Percentiles rank a stretch among this genome's conserved stretches.
These are phyloP conservation scores for Enteromius treurensis DNA, from an alignment of 2,797 vertebrate genomes.

Conservation along the genomic window DNA sequence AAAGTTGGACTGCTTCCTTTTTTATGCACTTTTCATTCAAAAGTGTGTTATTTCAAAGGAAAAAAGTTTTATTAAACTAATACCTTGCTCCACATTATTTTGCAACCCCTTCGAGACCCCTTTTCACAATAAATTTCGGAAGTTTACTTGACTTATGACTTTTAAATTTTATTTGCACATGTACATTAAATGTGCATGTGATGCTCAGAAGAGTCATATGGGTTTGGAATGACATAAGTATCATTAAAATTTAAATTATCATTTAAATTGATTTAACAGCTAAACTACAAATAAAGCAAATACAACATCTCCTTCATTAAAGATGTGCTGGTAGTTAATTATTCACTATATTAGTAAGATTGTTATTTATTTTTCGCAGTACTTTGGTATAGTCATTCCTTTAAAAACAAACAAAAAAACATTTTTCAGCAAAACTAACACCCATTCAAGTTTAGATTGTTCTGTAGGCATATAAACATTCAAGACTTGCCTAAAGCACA, in stretches of 20 bases:
- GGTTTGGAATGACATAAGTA: not conserved
- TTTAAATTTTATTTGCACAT: not conserved
- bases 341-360: not conserved
- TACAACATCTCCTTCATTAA: not conserved
- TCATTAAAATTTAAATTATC: too few relatives aligned
- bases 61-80: not conserved
- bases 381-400: not conserved
- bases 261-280: too few relatives aligned
- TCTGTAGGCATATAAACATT: not conserved
- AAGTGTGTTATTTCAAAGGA: not conserved
- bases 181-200: not conserved
- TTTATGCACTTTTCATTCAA: not conserved
- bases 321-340: not conserved
- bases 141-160: not conserved
- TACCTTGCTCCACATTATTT: not conserved
- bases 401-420: not conserved
- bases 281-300: not conserved
- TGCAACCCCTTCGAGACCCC: not conserved
- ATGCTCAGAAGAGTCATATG: not conserved
- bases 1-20: not conserved
- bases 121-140: not conserved
- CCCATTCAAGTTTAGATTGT: not conserved
- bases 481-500: not conserved
- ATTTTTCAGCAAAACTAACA: not conserved
- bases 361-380: not conserved